These are phyloP conservation scores for Dendropsophus ebraccatus DNA, from an alignment of 2,113 vertebrate species.

Conservation along the genomic window DNA sequence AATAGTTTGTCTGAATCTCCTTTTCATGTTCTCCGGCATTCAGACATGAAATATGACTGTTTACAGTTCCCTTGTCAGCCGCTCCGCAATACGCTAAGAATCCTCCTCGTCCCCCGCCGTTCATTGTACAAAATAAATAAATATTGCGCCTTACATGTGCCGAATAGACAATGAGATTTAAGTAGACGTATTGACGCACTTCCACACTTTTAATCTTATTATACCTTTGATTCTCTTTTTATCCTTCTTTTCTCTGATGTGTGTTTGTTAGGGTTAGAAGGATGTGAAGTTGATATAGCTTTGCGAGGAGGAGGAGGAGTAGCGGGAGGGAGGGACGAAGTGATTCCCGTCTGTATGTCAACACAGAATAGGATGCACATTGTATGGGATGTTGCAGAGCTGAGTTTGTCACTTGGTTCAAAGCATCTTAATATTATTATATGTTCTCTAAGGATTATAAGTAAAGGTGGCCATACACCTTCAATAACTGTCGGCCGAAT, in stretches of 20 bases:
- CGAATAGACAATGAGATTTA: conserved; percentile 61
- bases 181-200: conserved; percentile 51
- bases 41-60: conserved; percentile 50
- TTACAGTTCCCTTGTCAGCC: conserved; percentile 54
- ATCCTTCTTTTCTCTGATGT: conserved; percentile 35
- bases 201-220: conserved; percentile 39
- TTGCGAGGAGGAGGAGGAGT: not conserved
- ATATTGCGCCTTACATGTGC: conserved; percentile 43
- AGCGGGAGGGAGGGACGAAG: not conserved
- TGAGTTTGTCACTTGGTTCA: not conserved
- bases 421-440: not conserved
- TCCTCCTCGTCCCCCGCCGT: not conserved
- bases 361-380: not conserved
- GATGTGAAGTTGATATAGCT: conserved; percentile 22
- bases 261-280: conserved; percentile 30
- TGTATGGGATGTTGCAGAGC: not conserved
- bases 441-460: not conserved
- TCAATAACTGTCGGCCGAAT: no score
- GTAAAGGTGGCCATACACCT: not conserved
- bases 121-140: conserved; percentile 61
- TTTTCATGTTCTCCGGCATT: conserved; percentile 18
- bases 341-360: not conserved
- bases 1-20: conserved; percentile 40
- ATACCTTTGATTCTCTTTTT: conserved; percentile 45
- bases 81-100: conserved; percentile 31